These are phyloP conservation scores for Eulemur coronatus DNA, from an alignment of 2,797 vertebrate species.

Conservation along the genomic window DNA sequence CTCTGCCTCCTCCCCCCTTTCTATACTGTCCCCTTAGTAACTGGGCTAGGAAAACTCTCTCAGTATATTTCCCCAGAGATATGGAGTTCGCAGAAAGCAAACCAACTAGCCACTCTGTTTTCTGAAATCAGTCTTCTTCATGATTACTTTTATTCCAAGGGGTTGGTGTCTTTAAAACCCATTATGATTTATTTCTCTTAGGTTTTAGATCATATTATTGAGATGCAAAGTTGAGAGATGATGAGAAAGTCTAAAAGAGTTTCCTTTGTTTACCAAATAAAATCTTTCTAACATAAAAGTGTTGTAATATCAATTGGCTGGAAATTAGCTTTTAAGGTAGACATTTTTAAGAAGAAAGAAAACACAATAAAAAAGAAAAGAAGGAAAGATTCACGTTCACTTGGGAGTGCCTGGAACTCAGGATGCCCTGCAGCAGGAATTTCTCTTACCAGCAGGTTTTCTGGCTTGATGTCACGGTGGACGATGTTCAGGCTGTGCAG, in stretches of 20 bases:
- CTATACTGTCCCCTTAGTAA: background rate
- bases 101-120: background rate
- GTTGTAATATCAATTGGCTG: background rate
- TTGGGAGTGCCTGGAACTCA: background rate
- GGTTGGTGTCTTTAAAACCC: background rate
- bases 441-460: slow-evolving; percentile 95
- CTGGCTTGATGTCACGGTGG: slow-evolving; percentile 98
- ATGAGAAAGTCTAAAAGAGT: background rate
- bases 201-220: background rate
- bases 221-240: background rate
- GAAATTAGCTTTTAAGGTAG: background rate
- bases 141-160: background rate
- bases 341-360: background rate
- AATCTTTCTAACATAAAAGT: background rate
- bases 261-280: background rate
- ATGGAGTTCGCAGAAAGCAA: background rate
- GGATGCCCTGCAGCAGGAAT: background rate
- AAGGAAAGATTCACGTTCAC: background rate
- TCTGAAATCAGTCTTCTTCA: background rate
- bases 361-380: background rate
- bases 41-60: background rate
- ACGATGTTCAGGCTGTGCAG: slow-evolving; percentile 97
- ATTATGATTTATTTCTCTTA: background rate
- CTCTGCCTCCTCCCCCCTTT: background rate
- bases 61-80: background rate